Percentiles rank a stretch among this genome's conserved stretches.
phyloP scores from a whole-genome alignment of 2,113 vertebrate genomes.

The Muntiacus muntjak region DNA sequence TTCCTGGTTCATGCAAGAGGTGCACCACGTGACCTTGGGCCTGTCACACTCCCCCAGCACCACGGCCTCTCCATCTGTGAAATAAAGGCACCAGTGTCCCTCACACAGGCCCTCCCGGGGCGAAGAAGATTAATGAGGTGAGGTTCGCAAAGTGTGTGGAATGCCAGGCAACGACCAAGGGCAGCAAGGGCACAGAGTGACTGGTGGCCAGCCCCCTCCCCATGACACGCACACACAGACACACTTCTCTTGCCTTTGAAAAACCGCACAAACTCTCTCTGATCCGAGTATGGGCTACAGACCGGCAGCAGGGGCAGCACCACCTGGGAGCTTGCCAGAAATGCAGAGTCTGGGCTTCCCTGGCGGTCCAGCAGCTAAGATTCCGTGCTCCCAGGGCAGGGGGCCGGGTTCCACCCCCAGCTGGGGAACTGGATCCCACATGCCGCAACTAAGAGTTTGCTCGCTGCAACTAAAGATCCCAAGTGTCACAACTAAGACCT shows the following conservation, averaged over 20 bases:
- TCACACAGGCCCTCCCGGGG: conserved; percentile 32
- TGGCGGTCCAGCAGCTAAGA: neutral
- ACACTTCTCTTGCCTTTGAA: neutral
- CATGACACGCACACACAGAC: accelerated
- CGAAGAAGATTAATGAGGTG: conserved; percentile 69
- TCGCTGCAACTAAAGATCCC: neutral
- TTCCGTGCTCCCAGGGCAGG: neutral
- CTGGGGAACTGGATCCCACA: neutral
- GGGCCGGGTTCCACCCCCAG: neutral
- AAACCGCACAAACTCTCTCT: neutral
- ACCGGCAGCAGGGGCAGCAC: neutral
- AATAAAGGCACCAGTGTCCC: conserved; percentile 39
- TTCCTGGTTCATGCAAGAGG: conserved; percentile 55
- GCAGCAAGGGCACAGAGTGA: neutral
- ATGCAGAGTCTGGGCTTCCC: neutral
- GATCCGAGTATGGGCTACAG: neutral
- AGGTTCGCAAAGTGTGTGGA: conserved; percentile 37
- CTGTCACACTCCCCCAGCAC: conserved; percentile 41
- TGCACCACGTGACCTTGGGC: conserved; percentile 57
- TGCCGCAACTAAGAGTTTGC: neutral
- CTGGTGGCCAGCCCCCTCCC: neutral
- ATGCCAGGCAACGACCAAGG: conserved; percentile 10
- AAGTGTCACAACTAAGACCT: neutral
- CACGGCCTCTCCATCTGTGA: conserved; percentile 68
- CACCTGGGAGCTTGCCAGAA: neutral